Percentiles rank a stretch among this genome's conserved stretches.
These are phyloP conservation scores for Peromyscus aztecus DNA, from an alignment of 2,797 vertebrate species.

Conservation along the genomic window DNA sequence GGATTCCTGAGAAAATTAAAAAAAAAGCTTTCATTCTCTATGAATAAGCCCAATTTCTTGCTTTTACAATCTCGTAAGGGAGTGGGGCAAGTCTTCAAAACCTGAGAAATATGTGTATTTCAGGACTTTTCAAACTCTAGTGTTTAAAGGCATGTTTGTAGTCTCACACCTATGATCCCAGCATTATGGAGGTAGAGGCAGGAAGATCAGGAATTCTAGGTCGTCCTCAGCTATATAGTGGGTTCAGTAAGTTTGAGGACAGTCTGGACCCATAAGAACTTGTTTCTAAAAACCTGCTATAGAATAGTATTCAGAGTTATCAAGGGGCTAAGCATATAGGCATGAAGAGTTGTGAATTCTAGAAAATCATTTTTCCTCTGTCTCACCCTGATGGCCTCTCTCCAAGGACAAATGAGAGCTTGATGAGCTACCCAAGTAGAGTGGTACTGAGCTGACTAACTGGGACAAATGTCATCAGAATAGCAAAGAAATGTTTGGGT, in stretches of 20 bases:
- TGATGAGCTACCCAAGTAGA: constrained; percentile 84
- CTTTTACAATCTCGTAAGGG: constrained; percentile 76
- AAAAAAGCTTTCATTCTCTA: constrained; percentile 75
- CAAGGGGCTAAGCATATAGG: constrained; percentile 83
- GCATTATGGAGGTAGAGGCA: neutral
- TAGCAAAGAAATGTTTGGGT: constrained; percentile 58
- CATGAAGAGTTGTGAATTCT: constrained; percentile 85
- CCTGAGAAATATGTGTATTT: constrained; percentile 73
- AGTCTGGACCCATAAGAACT: neutral
- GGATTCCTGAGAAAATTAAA: constrained; percentile 81
- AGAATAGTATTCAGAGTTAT: constrained; percentile 83
- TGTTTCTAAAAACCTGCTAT: constrained; percentile 19
- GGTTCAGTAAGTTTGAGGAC: neutral
- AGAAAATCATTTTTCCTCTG: constrained; percentile 86
- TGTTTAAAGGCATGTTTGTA: neutral
- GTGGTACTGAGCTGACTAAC: constrained; percentile 80
- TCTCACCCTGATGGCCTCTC: constrained; percentile 86
- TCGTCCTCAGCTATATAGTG: neutral
- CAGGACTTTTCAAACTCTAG: constrained; percentile 74
- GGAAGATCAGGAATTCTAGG: neutral
- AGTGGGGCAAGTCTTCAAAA: constrained; percentile 80
- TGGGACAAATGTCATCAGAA: constrained; percentile 84
- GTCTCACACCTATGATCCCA: neutral
- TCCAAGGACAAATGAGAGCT: constrained; percentile 88
- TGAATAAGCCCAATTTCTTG: constrained; percentile 85